Percentiles rank a stretch among this genome's conserved stretches.
These are phyloP conservation scores for Athrips mouffetella DNA, from an alignment of 2,888 invertebrate species.

Conservation along the genomic window DNA sequence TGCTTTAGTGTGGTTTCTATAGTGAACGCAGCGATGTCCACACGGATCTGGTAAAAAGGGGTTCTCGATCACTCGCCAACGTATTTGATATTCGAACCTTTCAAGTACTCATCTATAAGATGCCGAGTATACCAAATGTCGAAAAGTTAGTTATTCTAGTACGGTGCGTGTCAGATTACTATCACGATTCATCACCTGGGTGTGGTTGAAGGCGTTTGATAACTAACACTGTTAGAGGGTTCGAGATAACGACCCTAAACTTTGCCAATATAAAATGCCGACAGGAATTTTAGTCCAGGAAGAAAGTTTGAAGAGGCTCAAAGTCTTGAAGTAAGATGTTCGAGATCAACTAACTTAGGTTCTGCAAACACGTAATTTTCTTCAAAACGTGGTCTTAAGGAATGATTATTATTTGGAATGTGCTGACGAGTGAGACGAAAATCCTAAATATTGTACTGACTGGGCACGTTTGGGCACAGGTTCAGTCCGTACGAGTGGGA, in stretches of 20 bases:
- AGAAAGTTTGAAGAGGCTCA: not conserved
- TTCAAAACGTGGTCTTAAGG: no score
- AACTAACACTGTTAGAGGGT: conserved; percentile 13
- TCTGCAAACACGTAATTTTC: no score
- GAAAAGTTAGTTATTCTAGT: not conserved
- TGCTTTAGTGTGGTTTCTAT: conserved; percentile 30
- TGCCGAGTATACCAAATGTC: not conserved
- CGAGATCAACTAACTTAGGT: no score
- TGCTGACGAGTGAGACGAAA: not conserved
- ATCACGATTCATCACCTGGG: conserved; percentile 14
- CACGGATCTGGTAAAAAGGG: conserved; percentile 31
- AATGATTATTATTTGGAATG: not conserved
- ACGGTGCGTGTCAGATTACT: conserved; percentile 10
- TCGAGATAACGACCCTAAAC: conserved; percentile 13
- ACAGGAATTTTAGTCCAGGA: not conserved
- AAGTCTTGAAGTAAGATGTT: not conserved
- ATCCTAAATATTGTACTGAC: conserved; percentile 31
- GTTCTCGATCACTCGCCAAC: conserved; percentile 36
- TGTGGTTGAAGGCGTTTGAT: conserved; percentile 16
- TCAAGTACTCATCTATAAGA: not conserved
- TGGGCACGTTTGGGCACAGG: conserved; percentile 79
- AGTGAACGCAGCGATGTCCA: conserved; percentile 75
- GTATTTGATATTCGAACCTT: conserved; percentile 30
- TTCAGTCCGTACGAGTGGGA: conserved; percentile 97
- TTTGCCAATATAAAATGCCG: conserved; percentile 12